Evolutionary conservation across 2,888 invertebrate species (phyloP).

Genomic region (Pseudococcus longispinus): DNA sequence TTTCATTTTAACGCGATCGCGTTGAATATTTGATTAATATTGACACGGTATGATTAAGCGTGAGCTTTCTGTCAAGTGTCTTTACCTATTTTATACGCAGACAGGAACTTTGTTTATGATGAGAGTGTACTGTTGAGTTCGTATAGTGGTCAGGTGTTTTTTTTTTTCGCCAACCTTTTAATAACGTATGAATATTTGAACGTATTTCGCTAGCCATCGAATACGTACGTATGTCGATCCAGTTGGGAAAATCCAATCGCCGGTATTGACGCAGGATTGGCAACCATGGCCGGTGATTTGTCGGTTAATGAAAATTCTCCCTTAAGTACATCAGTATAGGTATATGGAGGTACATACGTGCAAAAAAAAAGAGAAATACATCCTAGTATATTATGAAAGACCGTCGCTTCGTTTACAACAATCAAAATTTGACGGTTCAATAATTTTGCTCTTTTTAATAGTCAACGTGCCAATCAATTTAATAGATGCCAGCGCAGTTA

Average conservation of each 20-base stretch:
- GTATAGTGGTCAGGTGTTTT: neutral
- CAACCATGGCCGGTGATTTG: neutral
- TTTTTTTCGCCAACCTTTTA: neutral
- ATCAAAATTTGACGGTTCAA: constrained; percentile 17
- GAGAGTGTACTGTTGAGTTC: neutral
- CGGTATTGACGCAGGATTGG: neutral
- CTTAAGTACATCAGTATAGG: neutral
- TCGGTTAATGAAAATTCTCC: neutral
- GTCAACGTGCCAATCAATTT: constrained; percentile 37
- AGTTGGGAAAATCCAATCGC: neutral
- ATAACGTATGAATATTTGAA: neutral
- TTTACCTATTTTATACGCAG: neutral
- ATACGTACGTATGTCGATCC: neutral
- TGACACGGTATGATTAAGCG: neutral
- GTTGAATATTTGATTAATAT: neutral
- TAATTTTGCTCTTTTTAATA: constrained; percentile 42
- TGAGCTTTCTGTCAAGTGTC: neutral
- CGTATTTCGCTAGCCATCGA: neutral
- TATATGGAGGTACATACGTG: neutral
- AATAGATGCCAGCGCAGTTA: constrained; percentile 32
- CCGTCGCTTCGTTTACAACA: constrained; percentile 15
- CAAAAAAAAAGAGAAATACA: constrained; percentile 1
- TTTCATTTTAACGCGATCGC: neutral
- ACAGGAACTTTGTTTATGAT: neutral
- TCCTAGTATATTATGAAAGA: neutral